Evolutionary conservation across 2,113 vertebrate species (phyloP), one percentile per base, ranked within the genome.

Genomic region (Corydoras sp.): DNA sequence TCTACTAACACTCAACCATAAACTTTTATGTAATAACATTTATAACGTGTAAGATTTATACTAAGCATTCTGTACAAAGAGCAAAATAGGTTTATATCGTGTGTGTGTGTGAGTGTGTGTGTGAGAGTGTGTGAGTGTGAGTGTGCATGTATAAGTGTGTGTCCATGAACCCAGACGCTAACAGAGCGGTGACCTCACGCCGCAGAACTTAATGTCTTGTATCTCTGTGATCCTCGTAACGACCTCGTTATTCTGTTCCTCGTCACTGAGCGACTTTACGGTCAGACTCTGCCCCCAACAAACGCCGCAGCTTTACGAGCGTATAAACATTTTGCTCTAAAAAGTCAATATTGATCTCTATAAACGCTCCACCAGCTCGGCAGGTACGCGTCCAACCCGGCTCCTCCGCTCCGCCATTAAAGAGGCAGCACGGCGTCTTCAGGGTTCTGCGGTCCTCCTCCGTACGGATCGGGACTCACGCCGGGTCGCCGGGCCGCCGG

Each of bases 221-320:
- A 75, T 83, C 80, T 79, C 15, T n/a, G 55, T 70, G 73, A 65
- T 54, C 4, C n/a, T 61, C 35, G 32, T 62, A 58, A 72, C 50
- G 59, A 65, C 32, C 24, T 58, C 62, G 13, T 58, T 66, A 58
- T 54, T 62, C 54, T 32, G 29, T 12, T n/a, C 61, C 58, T 53
- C 58, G 58, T 51, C 59, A 32, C 24, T 62, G 58, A 62, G 8
- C 50, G 35, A 61, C 68, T 70, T 70, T 70, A 70, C 68, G 15
- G 68, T 24, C 54, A 73, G 62, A 73, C 71, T 73, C 54, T 73
- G 62, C 35, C 62, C 62, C 30, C 71, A 60, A 66, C 55, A 66
- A 69, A 65, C 59, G 8, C 71, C 50, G 54, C 29, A 29, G 29
- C 50, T 72, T 72, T 72, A 72, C 58, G 24, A 58, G 62, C 62